A percentile compares a stretch with the other conserved stretches of the same genome.
Evolutionary conservation across 2,113 vertebrate genomes (phyloP).

Genomic region (Rutilus rutilus): DNA sequence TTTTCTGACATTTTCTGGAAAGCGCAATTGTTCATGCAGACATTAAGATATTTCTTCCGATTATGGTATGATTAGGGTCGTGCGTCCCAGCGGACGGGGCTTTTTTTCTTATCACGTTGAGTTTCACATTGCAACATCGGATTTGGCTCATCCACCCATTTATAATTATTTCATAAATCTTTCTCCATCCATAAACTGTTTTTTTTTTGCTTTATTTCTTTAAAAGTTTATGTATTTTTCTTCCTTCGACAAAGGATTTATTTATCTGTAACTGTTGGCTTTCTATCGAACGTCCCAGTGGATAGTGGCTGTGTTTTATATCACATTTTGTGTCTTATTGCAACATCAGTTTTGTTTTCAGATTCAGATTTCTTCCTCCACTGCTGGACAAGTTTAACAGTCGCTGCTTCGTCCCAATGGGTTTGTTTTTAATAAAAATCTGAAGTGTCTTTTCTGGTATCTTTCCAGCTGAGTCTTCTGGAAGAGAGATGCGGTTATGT

Average conservation of each 20-base stretch:
- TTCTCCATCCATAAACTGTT: not conserved
- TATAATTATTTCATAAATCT: not conserved
- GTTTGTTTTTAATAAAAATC: conserved; percentile 20
- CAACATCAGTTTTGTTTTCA: conserved; percentile 15
- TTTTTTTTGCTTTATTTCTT: not conserved
- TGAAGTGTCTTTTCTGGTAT: conserved; percentile 20
- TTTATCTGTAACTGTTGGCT: not conserved
- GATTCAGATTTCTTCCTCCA: not conserved
- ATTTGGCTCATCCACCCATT: not conserved
- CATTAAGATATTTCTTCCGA: not conserved
- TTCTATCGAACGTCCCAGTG: not conserved
- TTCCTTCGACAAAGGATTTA: not conserved
- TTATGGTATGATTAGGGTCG: not conserved
- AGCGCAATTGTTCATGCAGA: conserved; percentile 33
- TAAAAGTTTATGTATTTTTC: not conserved
- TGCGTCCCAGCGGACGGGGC: not conserved
- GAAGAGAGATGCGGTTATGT: not conserved
- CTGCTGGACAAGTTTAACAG: conserved; percentile 2
- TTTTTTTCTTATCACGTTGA: no score
- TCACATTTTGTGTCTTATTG: conserved; percentile 19
- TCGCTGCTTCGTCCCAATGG: not conserved
- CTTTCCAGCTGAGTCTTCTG: not conserved
- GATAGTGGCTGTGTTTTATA: not conserved
- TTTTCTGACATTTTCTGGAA: not conserved
- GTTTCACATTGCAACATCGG: not conserved